Evolutionary conservation across 2,797 vertebrate genomes (phyloP), one percentile per base, ranked within the genome.

Genomic region (Rhabdomys pumilio): DNA sequence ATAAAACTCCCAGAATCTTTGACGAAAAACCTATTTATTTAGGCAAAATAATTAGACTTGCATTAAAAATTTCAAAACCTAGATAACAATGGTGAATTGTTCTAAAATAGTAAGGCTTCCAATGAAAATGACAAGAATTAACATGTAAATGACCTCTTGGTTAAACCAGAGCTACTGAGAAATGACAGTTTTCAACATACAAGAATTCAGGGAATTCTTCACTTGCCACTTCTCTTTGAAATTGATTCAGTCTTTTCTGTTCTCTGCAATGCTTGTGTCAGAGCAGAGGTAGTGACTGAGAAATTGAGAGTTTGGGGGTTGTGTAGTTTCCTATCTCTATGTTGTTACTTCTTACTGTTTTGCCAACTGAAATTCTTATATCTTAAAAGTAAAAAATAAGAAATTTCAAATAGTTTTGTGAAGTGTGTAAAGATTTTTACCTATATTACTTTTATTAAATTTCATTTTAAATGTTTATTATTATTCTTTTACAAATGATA

Each of bases 241-340:
- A 29, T 50, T 72, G 90, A 24, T 53, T 84, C 22, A 31, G 20
- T 85, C 44, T 82, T 34, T 24, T 4, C n/a, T 89, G 34, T 24
- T 91, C 65, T 72, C 22, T 63, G 53, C 65, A 86, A 57, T 91
- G 34, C 14, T 44, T 55, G 13, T 41, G 29, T 90, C 83, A 82
- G 50, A 90, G 76, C 17, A 92, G 8, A 20, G n/a, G 0, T 50
- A 13, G 38, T 75, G 8, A 88, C 44, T 81, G 38, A 75, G 89
- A 93, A 82, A 31, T 61, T 83, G 67, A 95, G 61, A 94, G 50
- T 29, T 22, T 85, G 92, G 67, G 31, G 31, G 79, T 95, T 57
- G n/a, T 11, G 6, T 29, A 89, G 80, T 67, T 95, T 89, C 69
- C 65, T 93, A 96, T 92, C 76, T 24, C 26, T 77, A 34, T 72